Percentiles rank a stretch among this genome's conserved stretches.
Evolutionary conservation across 2,797 vertebrate species (phyloP).

Genomic region (Leucoraja ocellata): DNA sequence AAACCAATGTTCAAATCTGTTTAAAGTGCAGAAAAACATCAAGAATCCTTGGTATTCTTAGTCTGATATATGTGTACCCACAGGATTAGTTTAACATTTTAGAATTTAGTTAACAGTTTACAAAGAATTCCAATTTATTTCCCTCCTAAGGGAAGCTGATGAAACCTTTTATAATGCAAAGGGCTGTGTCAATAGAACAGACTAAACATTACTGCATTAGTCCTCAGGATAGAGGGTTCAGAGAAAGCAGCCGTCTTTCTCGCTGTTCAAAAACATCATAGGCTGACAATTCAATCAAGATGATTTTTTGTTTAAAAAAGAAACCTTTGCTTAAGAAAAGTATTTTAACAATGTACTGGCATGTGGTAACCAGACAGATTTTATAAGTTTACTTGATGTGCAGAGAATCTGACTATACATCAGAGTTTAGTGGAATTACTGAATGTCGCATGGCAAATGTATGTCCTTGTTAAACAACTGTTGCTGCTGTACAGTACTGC

Average conservation of each 20-base stretch:
- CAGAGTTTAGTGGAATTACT: background rate
- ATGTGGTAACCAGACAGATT: background rate
- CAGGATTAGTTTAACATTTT: slow-evolving; percentile 47
- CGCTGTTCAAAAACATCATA: slow-evolving; percentile 30
- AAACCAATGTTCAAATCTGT: slow-evolving; percentile 36
- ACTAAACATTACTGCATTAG: slow-evolving; percentile 46
- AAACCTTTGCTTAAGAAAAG: background rate
- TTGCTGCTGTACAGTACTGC: background rate
- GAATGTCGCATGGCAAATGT: background rate
- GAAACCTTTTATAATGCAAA: slow-evolving; percentile 54
- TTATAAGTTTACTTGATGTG: background rate
- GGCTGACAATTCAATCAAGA: slow-evolving; percentile 37
- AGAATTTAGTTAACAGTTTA: slow-evolving; percentile 47
- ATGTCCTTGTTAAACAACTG: background rate
- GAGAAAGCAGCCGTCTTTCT: slow-evolving; percentile 12
- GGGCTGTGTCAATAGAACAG: slow-evolving; percentile 46
- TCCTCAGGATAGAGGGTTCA: slow-evolving; percentile 39
- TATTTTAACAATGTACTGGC: slow-evolving; percentile 12
- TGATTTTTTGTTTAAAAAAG: slow-evolving; percentile 1
- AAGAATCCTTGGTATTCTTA: slow-evolving; percentile 35
- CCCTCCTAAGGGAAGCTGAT: slow-evolving; percentile 45
- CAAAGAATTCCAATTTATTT: slow-evolving; percentile 49
- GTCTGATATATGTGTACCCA: slow-evolving; percentile 45
- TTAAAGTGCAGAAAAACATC: slow-evolving; percentile 37
- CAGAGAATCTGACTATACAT: background rate